Conservation (phyloP, 2,113 vertebrate genomes). For the Tragulus kanchil region DNA sequence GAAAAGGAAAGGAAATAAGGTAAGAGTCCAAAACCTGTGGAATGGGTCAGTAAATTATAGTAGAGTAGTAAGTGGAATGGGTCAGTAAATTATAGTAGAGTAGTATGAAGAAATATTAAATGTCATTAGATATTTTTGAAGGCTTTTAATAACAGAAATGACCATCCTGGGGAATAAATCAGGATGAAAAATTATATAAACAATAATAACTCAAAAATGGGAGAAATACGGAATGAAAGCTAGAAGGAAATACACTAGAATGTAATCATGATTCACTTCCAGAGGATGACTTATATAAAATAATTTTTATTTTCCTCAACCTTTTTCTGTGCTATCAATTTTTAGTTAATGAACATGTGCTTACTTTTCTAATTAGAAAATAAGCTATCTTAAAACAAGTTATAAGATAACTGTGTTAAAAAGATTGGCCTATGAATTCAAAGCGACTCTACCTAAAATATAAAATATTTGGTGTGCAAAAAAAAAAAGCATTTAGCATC, state of each 20-base stretch:
- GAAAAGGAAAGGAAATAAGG: neutral
- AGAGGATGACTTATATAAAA: neutral
- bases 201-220: constrained; percentile 23
- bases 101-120: constrained; percentile 34
- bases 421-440: neutral
- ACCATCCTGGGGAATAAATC: neutral
- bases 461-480: constrained; percentile 9
- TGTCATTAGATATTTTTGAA: constrained; percentile 44
- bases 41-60: constrained; percentile 38
- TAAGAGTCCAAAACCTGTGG: neutral
- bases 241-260: constrained; percentile 28
- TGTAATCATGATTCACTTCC: constrained; percentile 47
- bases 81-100: constrained; percentile 3
- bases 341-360: constrained; percentile 15
- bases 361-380: constrained; percentile 45
- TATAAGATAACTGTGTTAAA: constrained; percentile 3
- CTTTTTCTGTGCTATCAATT: constrained; percentile 1
- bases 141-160: constrained; percentile 38
- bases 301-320: constrained; percentile 32
- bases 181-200: neutral
- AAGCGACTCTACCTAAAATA: constrained; percentile 49
- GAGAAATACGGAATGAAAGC: constrained; percentile 47
- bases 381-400: neutral
- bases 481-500: too few relatives aligned
- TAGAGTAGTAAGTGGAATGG: neutral